Base-by-base conservation (phyloP, 2,888 invertebrate genomes). In the Lasioglossum pauxillum region DNA sequence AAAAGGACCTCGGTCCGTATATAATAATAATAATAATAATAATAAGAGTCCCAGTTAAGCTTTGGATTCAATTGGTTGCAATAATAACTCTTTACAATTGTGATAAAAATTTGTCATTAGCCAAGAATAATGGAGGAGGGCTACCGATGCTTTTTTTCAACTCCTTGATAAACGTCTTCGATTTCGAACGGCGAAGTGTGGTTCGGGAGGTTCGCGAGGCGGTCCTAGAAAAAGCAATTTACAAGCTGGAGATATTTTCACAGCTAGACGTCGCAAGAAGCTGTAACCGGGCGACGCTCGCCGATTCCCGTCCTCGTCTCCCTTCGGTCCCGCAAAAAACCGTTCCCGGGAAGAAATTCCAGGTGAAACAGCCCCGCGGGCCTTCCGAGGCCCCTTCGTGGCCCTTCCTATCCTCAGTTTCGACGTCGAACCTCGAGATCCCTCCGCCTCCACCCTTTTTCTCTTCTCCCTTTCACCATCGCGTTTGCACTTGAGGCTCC, bases 281-380 rank as follows among this genome's bases (percentile, higher is more conserved):
- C 53, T 60, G 44, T 31, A 44, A 57, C 23, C 31, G 31, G 57
- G 41, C n/a, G 73, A 73, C 35, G 49, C n/a, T 75, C 75, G 57
- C 38, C 35, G 78, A 79, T 79, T 79, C 79, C 57, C 79, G 57
- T n/a, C 16, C 64, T 60, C 79, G 73, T 44, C 57, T 60, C 60
- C 73, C 79, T 23, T 41, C 57, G 57, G 57, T 5, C 8, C 14
- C n/a, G 79, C 79, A 72, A 79, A 79, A 79, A 79, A 73, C 41
- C 19, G 35, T 41, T 41, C 44, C 16, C 44, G 41, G 14, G 38
- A 41, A 79, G 53, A 71, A 79, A 79, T 79, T 79, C 79, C 79
- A 79, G 73, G 79, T 73, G 79, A 73, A 73, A 75, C 53, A 27
- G 75, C 69, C 78, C 69, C 7, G 14, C 38, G 69, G 73, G 64